A percentile compares a stretch with the other conserved stretches of the same genome.
Evolutionary conservation across 2,888 invertebrate species (phyloP).

Genomic region (Erebia aethiops): DNA sequence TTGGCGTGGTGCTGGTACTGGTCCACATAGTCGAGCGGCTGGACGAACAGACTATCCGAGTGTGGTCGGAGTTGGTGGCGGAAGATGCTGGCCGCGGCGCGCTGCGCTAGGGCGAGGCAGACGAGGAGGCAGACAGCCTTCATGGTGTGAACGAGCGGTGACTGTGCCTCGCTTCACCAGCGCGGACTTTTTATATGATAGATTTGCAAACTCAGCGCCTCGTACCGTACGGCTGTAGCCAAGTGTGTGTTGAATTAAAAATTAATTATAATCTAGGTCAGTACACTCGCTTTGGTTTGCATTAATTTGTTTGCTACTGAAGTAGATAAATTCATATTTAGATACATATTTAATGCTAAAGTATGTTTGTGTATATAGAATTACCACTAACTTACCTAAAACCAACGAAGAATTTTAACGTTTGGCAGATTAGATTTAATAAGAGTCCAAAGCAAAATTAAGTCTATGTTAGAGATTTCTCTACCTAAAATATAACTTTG

Average conservation of each 20-base stretch:
- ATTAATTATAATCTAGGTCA: constrained; percentile 8
- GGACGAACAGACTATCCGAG: constrained; percentile 50
- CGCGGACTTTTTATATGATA: constrained; percentile 34
- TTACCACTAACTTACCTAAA: no score
- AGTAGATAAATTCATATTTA: no score
- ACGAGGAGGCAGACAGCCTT: constrained; percentile 65
- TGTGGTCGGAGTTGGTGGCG: constrained; percentile 48
- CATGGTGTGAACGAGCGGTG: constrained; percentile 62
- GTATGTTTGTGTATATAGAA: no score
- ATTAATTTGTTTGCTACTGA: background rate
- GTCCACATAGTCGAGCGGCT: constrained; percentile 54
- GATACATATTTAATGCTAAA: no score
- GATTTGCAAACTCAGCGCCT: constrained; percentile 29
- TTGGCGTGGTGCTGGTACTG: constrained; percentile 40
- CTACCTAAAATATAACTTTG: no score
- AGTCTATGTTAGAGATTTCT: no score
- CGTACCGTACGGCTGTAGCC: background rate
- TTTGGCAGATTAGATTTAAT: no score
- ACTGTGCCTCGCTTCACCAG: constrained; percentile 37
- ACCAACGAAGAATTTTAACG: no score
- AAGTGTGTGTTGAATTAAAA: constrained; percentile 4
- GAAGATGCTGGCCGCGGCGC: constrained; percentile 66
- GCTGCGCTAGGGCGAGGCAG: constrained; percentile 64
- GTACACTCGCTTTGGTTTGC: background rate
- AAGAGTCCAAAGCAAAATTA: no score